Evolutionary conservation across 2,888 invertebrate genomes (phyloP).

Genomic region (Trichogramma dendrolimi): DNA sequence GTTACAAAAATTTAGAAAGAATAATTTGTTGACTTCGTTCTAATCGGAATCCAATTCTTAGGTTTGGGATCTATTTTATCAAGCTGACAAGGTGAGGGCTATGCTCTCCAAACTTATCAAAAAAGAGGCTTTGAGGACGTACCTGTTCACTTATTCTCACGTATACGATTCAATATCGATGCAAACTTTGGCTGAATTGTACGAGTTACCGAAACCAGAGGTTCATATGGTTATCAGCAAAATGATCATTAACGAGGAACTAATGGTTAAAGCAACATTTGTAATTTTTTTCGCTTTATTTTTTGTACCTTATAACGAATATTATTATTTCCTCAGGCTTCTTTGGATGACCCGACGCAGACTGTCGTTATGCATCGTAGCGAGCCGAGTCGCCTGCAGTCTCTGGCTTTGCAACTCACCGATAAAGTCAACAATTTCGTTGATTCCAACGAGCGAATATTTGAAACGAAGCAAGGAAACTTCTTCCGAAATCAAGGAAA

Average conservation of each 20-base stretch:
- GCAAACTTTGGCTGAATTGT: constrained; percentile 88
- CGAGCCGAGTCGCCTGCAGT: constrained; percentile 95
- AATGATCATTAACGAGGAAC: constrained; percentile 98
- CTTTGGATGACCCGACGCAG: constrained; percentile 96
- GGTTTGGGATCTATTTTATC: constrained; percentile 97
- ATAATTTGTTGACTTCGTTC: background rate
- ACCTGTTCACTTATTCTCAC: constrained; percentile 95
- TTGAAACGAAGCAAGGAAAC: constrained; percentile 83
- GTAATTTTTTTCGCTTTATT: no score
- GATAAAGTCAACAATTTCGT: constrained; percentile 91
- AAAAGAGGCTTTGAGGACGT: constrained; percentile 93
- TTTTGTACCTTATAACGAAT: no score
- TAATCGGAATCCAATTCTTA: constrained; percentile 38
- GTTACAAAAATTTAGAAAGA: constrained; percentile 5
- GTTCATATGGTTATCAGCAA: constrained; percentile 96
- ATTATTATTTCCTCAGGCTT: constrained; percentile 57
- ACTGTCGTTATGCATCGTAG: constrained; percentile 97
- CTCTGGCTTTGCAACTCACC: constrained; percentile 90
- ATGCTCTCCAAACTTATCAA: constrained; percentile 94
- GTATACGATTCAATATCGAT: constrained; percentile 97
- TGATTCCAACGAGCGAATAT: constrained; percentile 95
- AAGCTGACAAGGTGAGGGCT: constrained; percentile 79
- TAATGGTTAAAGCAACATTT: constrained; percentile 57
- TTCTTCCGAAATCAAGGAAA: constrained; percentile 6
- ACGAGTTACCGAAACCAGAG: constrained; percentile 79